Evolutionary conservation across 2,113 vertebrate species (phyloP), one percentile per base, ranked within the genome.

Genomic region (Haplotaxodon microlepis): DNA sequence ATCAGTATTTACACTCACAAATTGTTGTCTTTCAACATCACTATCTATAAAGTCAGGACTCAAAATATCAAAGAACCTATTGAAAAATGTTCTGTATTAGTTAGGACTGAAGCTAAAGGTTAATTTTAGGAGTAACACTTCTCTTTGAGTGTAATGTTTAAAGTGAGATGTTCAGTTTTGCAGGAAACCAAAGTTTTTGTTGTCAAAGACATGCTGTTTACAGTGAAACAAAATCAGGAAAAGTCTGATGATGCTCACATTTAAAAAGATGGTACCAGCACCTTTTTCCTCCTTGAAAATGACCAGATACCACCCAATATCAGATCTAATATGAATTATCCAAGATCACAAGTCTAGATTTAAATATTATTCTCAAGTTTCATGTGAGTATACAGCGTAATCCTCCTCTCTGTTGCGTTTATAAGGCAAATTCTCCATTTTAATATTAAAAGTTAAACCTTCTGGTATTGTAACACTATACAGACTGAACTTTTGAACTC

Each of bases 401-500:
- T 66, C 57, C 19, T 66, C 8, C 8, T 47, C 84, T 51, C 27
- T 81, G 59, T 13, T 47, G 5, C 8, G 3, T 59, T 17, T 8
- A 27, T 1, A 54, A 56, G 17, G 83, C 47, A 21, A 38, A 2
- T 89, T 57, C 29, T 54, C 5, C 31, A 5, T 83, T 83, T 59
- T 38, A 31, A 61, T 40, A 5, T 47, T 8, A 13, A 69, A 69
- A 73, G 63, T 12, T 38, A 57, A 84, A 76, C 81, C 73, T 53
- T 40, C 59, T 56, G 66, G 83, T 19, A 34, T 81, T 5, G 14
- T 9, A 81, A 7, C 14, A 6, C 47, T 19, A 61, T 16, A 63
- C 4, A 42, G n/a, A 16, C 40, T 88, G 81, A 87, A 91, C 85
- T 69, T 88, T 51, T 90, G 80, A 86, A 81, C 89, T 81, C 9